Evolutionary conservation across 2,797 vertebrate genomes (phyloP), one percentile per base, ranked within the genome.

Genomic region (Adelosebastes latens): DNA sequence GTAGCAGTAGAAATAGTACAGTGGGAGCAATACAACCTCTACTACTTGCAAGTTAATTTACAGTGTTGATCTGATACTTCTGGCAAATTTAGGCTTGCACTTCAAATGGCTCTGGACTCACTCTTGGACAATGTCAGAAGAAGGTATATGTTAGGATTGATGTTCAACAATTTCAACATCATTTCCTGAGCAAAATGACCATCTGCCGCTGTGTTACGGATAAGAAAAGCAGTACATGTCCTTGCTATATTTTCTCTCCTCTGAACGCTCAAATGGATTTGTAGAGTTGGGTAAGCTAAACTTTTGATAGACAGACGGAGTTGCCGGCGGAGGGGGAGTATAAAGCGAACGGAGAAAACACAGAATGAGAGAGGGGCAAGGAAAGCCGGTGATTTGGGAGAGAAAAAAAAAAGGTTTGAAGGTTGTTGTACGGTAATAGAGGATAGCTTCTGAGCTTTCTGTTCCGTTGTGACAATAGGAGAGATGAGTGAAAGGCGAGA

Each of bases 251-350:
- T 36, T 70, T 24, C 20, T 31, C 39, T 56, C 29, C 10, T 63
- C 58, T 29, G 61, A 67, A 66, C 1, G 4, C 31, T 72, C 14
- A 72, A 79, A 85, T 84, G 78, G 83, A 88, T 88, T 91, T 85
- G 62, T 70, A 67, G 56, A 84, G 62, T 55, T 6, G n/a, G 49
- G 14, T 24, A 58, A 63, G 29, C 69, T 49, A 83, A 81, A 79
- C 70, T 61, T 89, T 79, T 87, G 80, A 83, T 61, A 53, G 82
- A 81, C 80, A 81, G 75, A 70, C 53, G 16, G 49, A 84, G 67
- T 69, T 68, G 64, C 13, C 3, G 5, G 11, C 5, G 16, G 36
- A 69, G 20, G 25, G 5, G 27, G 61, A 58, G 31, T 32, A 74
- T 32, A 69, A 77, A 46, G 71, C 25, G 22, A 59, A 52, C 29